These are phyloP conservation scores for Cygnus olor DNA, from an alignment of 2,797 vertebrate species.

Conservation along the genomic window DNA sequence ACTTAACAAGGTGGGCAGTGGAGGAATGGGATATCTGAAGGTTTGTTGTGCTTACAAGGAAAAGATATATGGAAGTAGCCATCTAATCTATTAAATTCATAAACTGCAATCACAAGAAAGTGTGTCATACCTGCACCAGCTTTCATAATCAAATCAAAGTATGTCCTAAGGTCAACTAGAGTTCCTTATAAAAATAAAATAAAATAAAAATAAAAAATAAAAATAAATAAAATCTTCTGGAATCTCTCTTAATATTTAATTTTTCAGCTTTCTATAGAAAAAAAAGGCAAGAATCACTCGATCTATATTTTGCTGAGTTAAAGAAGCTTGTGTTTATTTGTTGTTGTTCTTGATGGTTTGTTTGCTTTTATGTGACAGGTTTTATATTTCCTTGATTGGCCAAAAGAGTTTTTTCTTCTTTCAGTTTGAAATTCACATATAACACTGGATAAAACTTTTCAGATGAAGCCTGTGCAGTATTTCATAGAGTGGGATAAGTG, in stretches of 20 bases:
- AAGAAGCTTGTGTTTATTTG: background rate
- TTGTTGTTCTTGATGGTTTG: too few relatives aligned
- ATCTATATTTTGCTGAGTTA: background rate
- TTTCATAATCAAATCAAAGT: background rate
- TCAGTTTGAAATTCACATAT: background rate
- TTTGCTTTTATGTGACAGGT: background rate
- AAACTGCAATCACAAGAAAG: background rate
- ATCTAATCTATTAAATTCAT: background rate
- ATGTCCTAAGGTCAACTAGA: background rate
- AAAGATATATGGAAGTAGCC: background rate
- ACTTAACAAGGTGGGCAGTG: background rate
- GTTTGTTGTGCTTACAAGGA: background rate
- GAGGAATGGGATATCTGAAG: background rate
- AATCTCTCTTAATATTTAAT: background rate
- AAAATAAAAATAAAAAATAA: too few relatives aligned
- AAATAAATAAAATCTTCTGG: background rate
- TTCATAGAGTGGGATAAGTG: background rate
- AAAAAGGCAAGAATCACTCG: rapidly evolving
- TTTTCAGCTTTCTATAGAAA: background rate
- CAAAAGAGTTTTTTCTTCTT: background rate
- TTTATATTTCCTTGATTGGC: background rate
- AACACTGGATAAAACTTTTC: background rate
- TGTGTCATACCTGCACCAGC: background rate
- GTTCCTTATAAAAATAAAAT: background rate
- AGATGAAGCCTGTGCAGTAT: background rate